Percentiles rank a stretch among this genome's conserved stretches.
These are phyloP conservation scores for Oreamnos americanus DNA, from an alignment of 2,113 vertebrate genomes.

Conservation along the genomic window DNA sequence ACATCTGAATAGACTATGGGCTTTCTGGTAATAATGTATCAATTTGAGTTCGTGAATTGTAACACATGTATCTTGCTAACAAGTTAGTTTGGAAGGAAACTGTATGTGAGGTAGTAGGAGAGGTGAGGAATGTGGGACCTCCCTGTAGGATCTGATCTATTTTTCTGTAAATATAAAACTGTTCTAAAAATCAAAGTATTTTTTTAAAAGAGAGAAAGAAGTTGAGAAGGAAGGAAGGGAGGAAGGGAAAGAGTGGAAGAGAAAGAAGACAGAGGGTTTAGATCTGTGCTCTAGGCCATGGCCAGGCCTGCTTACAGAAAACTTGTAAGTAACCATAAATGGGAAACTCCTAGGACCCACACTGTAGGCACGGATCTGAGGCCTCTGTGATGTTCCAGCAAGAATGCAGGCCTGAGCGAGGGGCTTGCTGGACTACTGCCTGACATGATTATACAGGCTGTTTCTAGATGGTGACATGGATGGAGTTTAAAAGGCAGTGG, in stretches of 20 bases:
- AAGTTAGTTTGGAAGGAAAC: neutral
- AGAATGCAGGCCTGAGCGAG: neutral
- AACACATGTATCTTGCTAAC: neutral
- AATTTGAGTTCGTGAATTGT: neutral
- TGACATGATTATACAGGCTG: neutral
- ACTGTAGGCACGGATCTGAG: neutral
- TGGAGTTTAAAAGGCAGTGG: neutral
- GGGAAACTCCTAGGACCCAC: neutral
- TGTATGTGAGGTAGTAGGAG: neutral
- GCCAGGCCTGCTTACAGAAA: neutral
- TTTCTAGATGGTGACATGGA: neutral
- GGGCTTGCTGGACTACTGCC: neutral
- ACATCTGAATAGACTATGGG: neutral
- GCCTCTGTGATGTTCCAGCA: neutral
- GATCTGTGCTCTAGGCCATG: neutral
- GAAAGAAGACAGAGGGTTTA: neutral
- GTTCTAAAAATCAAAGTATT: neutral
- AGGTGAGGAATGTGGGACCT: neutral
- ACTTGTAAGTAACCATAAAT: neutral
- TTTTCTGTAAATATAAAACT: neutral
- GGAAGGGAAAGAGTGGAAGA: neutral
- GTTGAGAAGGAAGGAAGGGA: neutral
- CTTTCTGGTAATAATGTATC: neutral
- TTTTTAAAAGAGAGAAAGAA: neutral
- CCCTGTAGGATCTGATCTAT: neutral